Evolutionary conservation across 2,113 vertebrate genomes (phyloP), one percentile per base, ranked within the genome.

Genomic region (Microcebus lehilahytsara): DNA sequence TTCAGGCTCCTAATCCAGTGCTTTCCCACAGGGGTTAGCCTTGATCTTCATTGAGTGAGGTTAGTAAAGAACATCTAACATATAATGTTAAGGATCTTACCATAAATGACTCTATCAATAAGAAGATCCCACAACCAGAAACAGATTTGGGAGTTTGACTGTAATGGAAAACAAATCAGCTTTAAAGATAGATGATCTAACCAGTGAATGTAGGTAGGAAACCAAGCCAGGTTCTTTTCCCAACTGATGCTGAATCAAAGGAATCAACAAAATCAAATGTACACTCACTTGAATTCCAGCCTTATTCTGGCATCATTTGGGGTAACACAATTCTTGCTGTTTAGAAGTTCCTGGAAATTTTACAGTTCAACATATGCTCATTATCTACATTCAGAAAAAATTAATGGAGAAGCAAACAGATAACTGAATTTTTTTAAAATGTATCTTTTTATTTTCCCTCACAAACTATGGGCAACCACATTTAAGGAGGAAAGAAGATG

Each of bases 391-490:
- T 71, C 93, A 49, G 86, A 89, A 95, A 96, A 69, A 71, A 85
- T 40, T 64, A 78, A 53, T 72, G 20, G 72, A 96, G 81, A 87
- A 96, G 66, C 66, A 85, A 98, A 91, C 20, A 94, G 92, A 94
- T 95, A 97, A 97, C 95, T 94, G 37, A 0, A 2, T 81, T 56
- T 84, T 62, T 27, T 96, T 93, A 97, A 85, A 53, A 93, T 97
- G 0, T 0, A 42, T 78, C 49, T 75, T 74, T 95, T 80, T 98
- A 96, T 95, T 92, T 92, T 51, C 79, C 12, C 13, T 14, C 89
- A 80, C 53, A 11, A 96, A 95, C 37, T 80, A 64, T 89, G 85
- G 67, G 62, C 51, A 94, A 94, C 51, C 74, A 64, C 64, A 72
- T 72, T 86, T 22, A 96, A n/a, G 71, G 89, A 98, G 3, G 67